These are phyloP conservation scores for Asbolus verrucosus DNA, from an alignment of 1,140 invertebrate species.

Conservation along the genomic window DNA sequence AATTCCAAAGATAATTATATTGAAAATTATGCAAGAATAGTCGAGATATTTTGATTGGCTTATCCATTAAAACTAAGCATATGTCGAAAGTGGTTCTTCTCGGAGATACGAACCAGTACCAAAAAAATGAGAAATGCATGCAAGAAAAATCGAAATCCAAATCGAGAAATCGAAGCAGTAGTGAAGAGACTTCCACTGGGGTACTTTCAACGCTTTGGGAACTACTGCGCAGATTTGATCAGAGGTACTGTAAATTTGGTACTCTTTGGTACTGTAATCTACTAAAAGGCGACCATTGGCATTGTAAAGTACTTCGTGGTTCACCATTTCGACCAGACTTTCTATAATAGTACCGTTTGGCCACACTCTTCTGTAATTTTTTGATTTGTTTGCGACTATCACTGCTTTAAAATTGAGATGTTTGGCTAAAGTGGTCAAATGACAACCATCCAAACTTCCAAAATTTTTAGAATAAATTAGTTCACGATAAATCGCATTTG, in stretches of 20 bases:
- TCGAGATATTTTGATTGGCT: background rate
- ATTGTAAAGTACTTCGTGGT: slow-evolving; percentile 59
- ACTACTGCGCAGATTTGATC: slow-evolving; percentile 65
- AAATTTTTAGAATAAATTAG: slow-evolving; percentile 37
- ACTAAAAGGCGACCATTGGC: slow-evolving; percentile 64
- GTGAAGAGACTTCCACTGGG: slow-evolving; percentile 63
- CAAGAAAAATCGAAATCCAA: background rate
- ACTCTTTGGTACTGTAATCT: slow-evolving; percentile 59
- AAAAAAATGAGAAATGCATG: background rate
- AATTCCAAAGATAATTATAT: background rate
- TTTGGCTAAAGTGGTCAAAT: slow-evolving; percentile 58
- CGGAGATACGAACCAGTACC: too few relatives aligned
- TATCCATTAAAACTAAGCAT: background rate
- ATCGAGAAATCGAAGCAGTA: slow-evolving; percentile 55
- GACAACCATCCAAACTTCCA: slow-evolving; percentile 59
- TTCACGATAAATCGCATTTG: slow-evolving; percentile 41
- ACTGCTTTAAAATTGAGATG: slow-evolving; percentile 62
- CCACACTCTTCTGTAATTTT: slow-evolving; percentile 52
- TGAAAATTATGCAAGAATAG: slow-evolving; percentile 8
- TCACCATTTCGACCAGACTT: slow-evolving; percentile 62
- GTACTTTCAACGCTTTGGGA: slow-evolving; percentile 63
- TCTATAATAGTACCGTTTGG: slow-evolving; percentile 61
- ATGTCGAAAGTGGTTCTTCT: background rate
- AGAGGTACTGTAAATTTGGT: slow-evolving; percentile 58
- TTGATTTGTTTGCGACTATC: slow-evolving; percentile 52